Base-by-base conservation (phyloP, 1,140 invertebrate genomes). In the Scaptodrosophila lebanonensis region DNA sequence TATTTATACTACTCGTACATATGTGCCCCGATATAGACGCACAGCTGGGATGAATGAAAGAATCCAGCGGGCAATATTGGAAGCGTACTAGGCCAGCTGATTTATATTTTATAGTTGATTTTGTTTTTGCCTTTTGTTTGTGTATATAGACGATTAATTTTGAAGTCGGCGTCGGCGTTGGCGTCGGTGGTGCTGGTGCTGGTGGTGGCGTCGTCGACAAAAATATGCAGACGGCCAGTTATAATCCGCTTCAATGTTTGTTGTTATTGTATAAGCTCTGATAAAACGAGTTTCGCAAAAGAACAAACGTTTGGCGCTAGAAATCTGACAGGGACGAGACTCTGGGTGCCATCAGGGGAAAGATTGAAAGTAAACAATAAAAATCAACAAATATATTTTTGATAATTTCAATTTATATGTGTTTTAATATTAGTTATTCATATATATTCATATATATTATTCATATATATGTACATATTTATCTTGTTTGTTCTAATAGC, bases 261-360 rank as follows among this genome's bases (percentile, higher is more conserved):
- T 29, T 5, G 5, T 9, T 6, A 29, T 29, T 6, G 27, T 9
- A 29, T 6, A 30, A 43, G 11, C 9, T 1, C 20, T 7, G 4
- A n/a, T n/a, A n/a, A 68, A 77, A 73, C 73, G n/a, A 60, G 73
- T 77, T 77, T 73, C 73, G 73, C 63, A 30, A 79, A 72, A 77
- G 73, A 77, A 77, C 63, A 77, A 77, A 77, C 73, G 53, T 27
- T 29, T 30, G 11, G 29, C 20, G 13, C 35, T 35, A 73, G 59
- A 49, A 79, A 73, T 77, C 77, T n/a, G n/a, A n/a, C n/a, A n/a
- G n/a, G n/a, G 27, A 29, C 27, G 5, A 6, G 5, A 6, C 9
- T 29, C 27, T 6, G 27, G 9, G 9, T 9, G 9, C 27, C 27
- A 6, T 33, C 70, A 59, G 51, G 25, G 48, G 33, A 69, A 52